Conservation (phyloP, 2,888 invertebrate genomes). For the Steinernema hermaphroditum region DNA sequence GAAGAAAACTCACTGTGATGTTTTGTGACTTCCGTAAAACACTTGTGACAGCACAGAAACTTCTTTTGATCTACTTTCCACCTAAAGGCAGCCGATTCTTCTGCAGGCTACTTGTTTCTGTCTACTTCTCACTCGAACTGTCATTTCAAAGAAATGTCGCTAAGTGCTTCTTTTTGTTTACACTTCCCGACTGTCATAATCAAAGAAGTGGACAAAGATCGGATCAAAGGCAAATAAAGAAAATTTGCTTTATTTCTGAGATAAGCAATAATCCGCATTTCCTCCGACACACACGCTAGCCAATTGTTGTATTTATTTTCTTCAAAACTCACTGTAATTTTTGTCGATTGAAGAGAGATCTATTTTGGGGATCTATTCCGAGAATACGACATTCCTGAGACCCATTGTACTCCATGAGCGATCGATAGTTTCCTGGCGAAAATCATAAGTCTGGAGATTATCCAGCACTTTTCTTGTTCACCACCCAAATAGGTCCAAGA, state of each 20-base stretch:
- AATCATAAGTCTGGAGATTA: background rate
- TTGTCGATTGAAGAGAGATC: no score
- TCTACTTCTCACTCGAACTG: background rate
- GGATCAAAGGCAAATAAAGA: slow-evolving; percentile 9
- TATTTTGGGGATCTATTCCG: no score
- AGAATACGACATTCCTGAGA: no score
- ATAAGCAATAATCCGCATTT: background rate
- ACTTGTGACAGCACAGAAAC: no score
- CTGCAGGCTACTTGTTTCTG: no score
- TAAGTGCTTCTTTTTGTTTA: slow-evolving; percentile 18
- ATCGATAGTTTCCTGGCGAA: slow-evolving; percentile 7
- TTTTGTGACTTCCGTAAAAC: no score
- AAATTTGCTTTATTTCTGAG: background rate
- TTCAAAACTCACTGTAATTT: no score
- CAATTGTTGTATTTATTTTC: no score
- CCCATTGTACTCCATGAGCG: background rate
- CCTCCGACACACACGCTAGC: no score
- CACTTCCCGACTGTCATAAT: background rate
- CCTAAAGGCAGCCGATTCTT: no score
- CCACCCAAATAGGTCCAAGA: background rate
- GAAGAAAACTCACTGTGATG: no score
- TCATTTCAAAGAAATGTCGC: background rate
- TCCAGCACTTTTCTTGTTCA: background rate
- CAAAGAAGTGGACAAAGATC: slow-evolving; percentile 23
- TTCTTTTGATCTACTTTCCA: no score